Percentiles rank a stretch among this genome's conserved stretches.
Evolutionary conservation across 2,797 vertebrate species (phyloP).

Genomic region (Sebastes taczanowskii): DNA sequence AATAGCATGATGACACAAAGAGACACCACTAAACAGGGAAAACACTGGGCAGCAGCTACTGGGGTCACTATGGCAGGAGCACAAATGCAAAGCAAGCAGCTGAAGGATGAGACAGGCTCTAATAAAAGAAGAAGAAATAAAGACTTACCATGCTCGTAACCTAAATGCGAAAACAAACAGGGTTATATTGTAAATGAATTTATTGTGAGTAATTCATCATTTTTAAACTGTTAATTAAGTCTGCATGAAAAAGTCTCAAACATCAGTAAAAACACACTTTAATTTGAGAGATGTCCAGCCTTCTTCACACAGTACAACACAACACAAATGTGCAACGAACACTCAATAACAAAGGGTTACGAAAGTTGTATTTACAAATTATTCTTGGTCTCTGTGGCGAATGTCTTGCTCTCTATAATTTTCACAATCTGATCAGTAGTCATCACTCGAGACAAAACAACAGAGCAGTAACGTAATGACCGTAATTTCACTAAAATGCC

Average conservation of each 20-base stretch:
- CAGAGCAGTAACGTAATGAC: conserved; percentile 72
- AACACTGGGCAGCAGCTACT: conserved; percentile 52
- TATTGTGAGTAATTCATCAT: background rate
- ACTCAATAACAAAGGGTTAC: conserved; percentile 24
- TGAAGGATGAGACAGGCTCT: conserved; percentile 57
- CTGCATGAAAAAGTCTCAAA: conserved; percentile 3
- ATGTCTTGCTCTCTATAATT: conserved; percentile 44
- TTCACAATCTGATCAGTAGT: conserved; percentile 54
- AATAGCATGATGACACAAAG: conserved; percentile 43
- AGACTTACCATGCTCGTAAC: conserved; percentile 99
- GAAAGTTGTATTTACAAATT: conserved; percentile 51
- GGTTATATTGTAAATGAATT: conserved; percentile 59
- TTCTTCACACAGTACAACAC: conserved; percentile 9
- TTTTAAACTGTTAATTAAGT: background rate
- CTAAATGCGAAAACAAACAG: conserved; percentile 90
- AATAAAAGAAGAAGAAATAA: conserved; percentile 79
- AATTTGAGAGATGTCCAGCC: background rate
- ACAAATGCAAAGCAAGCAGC: conserved; percentile 75
- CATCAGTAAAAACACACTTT: background rate
- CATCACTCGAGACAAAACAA: conserved; percentile 62
- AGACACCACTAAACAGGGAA: conserved; percentile 36
- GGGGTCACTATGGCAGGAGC: conserved; percentile 77
- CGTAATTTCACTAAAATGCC: conserved; percentile 77
- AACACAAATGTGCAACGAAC: conserved; percentile 22
- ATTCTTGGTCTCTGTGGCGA: conserved; percentile 12